Conservation (phyloP, 2,113 vertebrate genomes). For the Nothoprocta perdicaria region DNA sequence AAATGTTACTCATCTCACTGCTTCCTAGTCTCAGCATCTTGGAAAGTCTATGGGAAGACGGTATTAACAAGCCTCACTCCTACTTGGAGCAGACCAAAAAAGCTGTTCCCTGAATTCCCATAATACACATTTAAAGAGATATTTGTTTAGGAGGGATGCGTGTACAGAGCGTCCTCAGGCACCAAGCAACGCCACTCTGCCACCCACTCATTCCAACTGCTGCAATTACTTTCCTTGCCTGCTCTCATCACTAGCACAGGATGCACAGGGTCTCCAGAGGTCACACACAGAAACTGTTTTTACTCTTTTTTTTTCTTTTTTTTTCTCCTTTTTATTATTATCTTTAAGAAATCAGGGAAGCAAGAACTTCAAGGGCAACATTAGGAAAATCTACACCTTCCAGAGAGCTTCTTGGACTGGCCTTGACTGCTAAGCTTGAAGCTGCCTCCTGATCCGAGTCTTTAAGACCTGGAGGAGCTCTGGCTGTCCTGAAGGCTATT, state of each 20-base stretch:
- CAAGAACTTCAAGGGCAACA: conserved; percentile 46
- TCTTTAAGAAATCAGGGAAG: conserved; percentile 55
- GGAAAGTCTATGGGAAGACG: neutral
- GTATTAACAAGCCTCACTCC: conserved; percentile 14
- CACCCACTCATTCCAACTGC: conserved; percentile 64
- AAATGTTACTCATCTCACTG: conserved; percentile 18
- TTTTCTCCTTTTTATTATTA: neutral
- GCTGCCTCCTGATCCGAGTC: conserved; percentile 66
- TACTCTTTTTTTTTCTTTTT: neutral
- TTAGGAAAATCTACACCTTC: conserved; percentile 60
- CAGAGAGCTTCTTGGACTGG: conserved; percentile 59
- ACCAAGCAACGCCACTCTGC: conserved; percentile 41
- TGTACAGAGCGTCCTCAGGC: conserved; percentile 35
- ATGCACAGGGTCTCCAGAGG: conserved; percentile 62
- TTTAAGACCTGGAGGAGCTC: neutral
- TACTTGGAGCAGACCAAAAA: neutral
- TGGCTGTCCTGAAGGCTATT: conserved; percentile 16
- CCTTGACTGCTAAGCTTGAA: conserved; percentile 50
- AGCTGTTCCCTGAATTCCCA: conserved; percentile 34
- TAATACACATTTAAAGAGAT: conserved; percentile 36
- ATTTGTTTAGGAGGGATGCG: conserved; percentile 59
- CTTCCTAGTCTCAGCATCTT: conserved; percentile 28
- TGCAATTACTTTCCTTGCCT: conserved; percentile 57
- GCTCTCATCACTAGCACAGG: conserved; percentile 66
- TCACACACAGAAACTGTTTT: conserved; percentile 46